These are phyloP conservation scores for Gasteruption jaculator DNA, from an alignment of 2,888 invertebrate genomes.

Conservation along the genomic window DNA sequence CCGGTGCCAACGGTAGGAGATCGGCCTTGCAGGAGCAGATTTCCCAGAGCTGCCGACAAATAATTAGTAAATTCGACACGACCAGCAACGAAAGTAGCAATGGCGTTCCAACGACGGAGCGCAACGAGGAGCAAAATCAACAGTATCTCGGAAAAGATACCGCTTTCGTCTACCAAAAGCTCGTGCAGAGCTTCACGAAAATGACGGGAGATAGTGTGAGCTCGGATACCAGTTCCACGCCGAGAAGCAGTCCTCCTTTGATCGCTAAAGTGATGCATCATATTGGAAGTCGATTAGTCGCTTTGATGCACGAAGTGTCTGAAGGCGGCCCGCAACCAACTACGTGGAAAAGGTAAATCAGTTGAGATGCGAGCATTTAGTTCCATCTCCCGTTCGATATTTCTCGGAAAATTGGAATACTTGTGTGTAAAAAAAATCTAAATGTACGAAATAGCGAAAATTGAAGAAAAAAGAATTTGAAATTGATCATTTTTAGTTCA, in stretches of 20 bases:
- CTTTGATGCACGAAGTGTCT: slow-evolving; percentile 88
- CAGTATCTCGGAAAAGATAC: slow-evolving; percentile 64
- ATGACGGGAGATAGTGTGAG: slow-evolving; percentile 62
- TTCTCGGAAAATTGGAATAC: too few relatives aligned
- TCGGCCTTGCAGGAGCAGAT: slow-evolving; percentile 78
- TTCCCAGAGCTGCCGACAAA: slow-evolving; percentile 83
- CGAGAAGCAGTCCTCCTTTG: slow-evolving; percentile 73
- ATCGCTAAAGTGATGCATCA: slow-evolving; percentile 91
- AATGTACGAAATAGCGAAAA: too few relatives aligned
- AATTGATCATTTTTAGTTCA: too few relatives aligned
- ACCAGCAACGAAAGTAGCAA: slow-evolving; percentile 27
- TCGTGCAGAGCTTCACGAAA: slow-evolving; percentile 80
- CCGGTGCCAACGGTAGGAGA: slow-evolving; percentile 58
- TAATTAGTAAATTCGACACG: slow-evolving; percentile 78
- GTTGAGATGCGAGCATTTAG: too few relatives aligned
- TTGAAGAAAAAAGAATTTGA: too few relatives aligned
- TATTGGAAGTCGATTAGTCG: slow-evolving; percentile 80
- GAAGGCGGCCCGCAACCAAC: slow-evolving; percentile 61
- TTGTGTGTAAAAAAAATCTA: too few relatives aligned
- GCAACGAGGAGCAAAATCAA: slow-evolving; percentile 23
- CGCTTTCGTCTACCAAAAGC: slow-evolving; percentile 80
- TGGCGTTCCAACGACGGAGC: slow-evolving; percentile 22
- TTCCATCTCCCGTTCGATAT: too few relatives aligned
- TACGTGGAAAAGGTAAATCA: slow-evolving; percentile 59
- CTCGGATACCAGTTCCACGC: slow-evolving; percentile 51